phyloP scores from a whole-genome alignment of 1,140 invertebrate species.

The Camponotus vicinus region DNA sequence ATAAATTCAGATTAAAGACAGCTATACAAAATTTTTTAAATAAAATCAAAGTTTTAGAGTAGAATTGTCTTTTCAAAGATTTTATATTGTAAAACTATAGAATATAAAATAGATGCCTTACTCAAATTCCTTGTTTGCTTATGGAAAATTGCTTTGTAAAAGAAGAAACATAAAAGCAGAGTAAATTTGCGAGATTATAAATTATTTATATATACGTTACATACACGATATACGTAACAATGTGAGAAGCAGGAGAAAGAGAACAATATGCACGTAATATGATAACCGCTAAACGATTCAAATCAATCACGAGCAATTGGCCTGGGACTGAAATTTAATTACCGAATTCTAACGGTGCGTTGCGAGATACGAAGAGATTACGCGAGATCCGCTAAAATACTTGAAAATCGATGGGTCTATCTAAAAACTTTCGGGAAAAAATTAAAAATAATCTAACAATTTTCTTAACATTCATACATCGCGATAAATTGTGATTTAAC shows the following conservation, averaged over 20 bases:
- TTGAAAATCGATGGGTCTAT: conserved; percentile 18
- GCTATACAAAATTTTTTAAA: not conserved
- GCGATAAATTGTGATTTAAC: not conserved
- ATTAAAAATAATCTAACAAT: conserved; percentile 12
- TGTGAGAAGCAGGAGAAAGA: not conserved
- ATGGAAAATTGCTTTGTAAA: not conserved
- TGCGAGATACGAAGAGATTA: conserved; percentile 25
- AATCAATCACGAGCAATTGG: conserved; percentile 70
- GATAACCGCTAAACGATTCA: conserved; percentile 77
- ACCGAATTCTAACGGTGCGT: not conserved
- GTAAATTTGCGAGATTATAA: conserved; percentile 58
- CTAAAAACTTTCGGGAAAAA: not conserved
- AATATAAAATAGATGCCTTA: not conserved
- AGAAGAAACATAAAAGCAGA: not conserved
- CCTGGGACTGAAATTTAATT: conserved; percentile 46
- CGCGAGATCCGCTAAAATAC: not conserved
- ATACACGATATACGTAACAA: not conserved
- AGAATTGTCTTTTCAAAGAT: not conserved
- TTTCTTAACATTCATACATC: not conserved
- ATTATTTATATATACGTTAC: conserved; percentile 38
- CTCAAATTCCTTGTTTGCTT: not conserved
- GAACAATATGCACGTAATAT: conserved; percentile 43
- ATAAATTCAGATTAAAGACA: not conserved
- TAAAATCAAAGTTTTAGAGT: not conserved
- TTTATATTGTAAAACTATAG: not conserved